Evolutionary conservation across 2,113 vertebrate genomes (phyloP), one percentile per base, ranked within the genome.

Genomic region (Zapus hudsonius): DNA sequence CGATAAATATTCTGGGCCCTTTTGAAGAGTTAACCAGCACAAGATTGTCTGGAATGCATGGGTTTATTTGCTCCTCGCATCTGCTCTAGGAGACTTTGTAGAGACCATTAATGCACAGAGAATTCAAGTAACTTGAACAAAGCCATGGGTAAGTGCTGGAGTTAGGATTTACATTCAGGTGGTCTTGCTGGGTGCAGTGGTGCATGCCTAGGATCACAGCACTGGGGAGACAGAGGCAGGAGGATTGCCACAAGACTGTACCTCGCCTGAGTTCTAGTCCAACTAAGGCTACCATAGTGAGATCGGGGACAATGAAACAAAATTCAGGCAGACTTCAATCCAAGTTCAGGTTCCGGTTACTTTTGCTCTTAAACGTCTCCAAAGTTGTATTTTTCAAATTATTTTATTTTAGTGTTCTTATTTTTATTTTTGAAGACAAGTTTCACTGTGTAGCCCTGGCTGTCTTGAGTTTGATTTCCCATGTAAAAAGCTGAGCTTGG

Each of bases 1-100:
- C 87, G 40, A 90, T 76, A 84, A 69, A 82, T 87, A 75, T 76
- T 94, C 47, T 22, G 92, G 69, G 93, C 42, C 72, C 81, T 95
- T 93, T 89, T 76, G 95, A 92, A 93, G 89, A 93, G 19, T 81
- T 36, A 87, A 19, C 55, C 10, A 69, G 55, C 40, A n/a, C 55
- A 19, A 80, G 69, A 52, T n/a, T n/a, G 84, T 63, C 79, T 93
- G 78, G 82, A 80, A 91, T 67, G 70, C 52, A 8, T 27, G 12
- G 13, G 25, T 70, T 70, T 88, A 25, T 74, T 70, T 88, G 59
- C 57, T 76, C 64, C 75, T 73, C 25, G 7, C 36, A 5, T 25
- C 20, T 44, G 3, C 36, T 82, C 70, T 44, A 0, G 22, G 85
- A 36, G 74, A 25, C 63, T 83, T 74, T 85, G 25, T 47, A 82